A percentile compares a stretch with the other conserved stretches of the same genome.
phyloP scores from a whole-genome alignment of 2,888 invertebrate species.

The Drosophila yooni region DNA sequence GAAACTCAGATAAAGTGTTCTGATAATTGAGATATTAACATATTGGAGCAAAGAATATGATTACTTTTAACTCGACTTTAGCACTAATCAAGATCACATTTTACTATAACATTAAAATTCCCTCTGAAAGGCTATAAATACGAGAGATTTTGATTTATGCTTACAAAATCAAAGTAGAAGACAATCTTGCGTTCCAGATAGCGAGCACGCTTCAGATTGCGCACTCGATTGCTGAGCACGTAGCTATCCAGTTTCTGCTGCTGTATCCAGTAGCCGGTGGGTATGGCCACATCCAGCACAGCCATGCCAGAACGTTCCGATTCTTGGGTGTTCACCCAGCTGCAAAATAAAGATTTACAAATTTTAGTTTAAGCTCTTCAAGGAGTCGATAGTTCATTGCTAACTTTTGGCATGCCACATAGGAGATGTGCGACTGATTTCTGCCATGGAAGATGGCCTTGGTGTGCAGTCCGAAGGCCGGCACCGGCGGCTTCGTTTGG shows the following conservation, averaged over 20 bases:
- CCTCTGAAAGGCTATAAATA: too few relatives aligned
- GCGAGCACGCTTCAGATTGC: conserved; percentile 93
- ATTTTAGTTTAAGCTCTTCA: neutral
- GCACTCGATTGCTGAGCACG: conserved; percentile 91
- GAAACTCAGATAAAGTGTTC: too few relatives aligned
- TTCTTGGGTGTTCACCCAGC: conserved; percentile 92
- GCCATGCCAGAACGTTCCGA: conserved; percentile 94
- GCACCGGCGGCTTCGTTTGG: conserved; percentile 93
- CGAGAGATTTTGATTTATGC: conserved; percentile 68
- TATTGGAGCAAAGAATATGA: neutral
- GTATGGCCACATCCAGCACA: conserved; percentile 93
- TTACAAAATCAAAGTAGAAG: conserved; percentile 97
- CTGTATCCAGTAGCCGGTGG: conserved; percentile 96
- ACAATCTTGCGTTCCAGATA: conserved; percentile 92
- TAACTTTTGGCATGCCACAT: conserved; percentile 94
- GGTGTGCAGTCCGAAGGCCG: conserved; percentile 91
- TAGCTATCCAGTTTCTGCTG: conserved; percentile 95
- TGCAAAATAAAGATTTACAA: conserved; percentile 74
- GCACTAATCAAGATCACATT: too few relatives aligned
- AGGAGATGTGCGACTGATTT: conserved; percentile 96
- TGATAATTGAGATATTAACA: neutral
- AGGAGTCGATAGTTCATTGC: neutral
- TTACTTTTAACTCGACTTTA: too few relatives aligned
- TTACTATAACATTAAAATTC: too few relatives aligned
- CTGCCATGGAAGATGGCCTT: conserved; percentile 92